These are phyloP conservation scores for Brachylomia viminalis DNA, from an alignment of 2,888 invertebrate species.

Conservation along the genomic window DNA sequence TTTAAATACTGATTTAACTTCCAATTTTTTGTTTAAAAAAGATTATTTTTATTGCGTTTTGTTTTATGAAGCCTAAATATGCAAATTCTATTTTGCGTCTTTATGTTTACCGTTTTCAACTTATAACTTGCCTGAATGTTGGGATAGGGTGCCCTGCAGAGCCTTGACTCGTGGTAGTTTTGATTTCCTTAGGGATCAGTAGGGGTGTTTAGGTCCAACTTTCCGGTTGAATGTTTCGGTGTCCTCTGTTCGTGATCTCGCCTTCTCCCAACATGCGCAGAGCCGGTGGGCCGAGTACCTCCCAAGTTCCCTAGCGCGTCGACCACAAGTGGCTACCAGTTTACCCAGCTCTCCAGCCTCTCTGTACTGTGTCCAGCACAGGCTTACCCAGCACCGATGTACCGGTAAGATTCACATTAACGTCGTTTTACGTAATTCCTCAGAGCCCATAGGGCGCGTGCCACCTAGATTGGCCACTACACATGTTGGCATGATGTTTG, in stretches of 20 bases:
- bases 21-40: constrained; percentile 22
- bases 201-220: constrained; percentile 74
- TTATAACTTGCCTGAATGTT: constrained; percentile 97
- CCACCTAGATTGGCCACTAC: constrained; percentile 85
- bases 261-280: constrained; percentile 91
- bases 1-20: background rate
- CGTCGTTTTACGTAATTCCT: constrained; percentile 79
- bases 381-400: constrained; percentile 93
- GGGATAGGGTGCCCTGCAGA: constrained; percentile 98
- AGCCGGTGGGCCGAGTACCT: constrained; percentile 92
- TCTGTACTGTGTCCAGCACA: constrained; percentile 93
- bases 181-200: constrained; percentile 68
- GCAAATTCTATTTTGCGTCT: constrained; percentile 81
- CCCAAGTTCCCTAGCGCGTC: constrained; percentile 91
- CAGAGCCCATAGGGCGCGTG: constrained; percentile 87
- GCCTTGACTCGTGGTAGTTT: constrained; percentile 84
- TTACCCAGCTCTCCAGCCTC: constrained; percentile 86
- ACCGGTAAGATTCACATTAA: constrained; percentile 91
- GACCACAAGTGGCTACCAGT: constrained; percentile 92
- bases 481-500: constrained; percentile 91
- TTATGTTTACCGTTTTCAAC: constrained; percentile 70
- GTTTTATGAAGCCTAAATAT: constrained; percentile 69
- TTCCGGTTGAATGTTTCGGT: constrained; percentile 64
- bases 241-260: constrained; percentile 80
- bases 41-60: constrained; percentile 64